Conservation (phyloP, 2,888 invertebrate genomes). For the Oeneis ivallda region DNA sequence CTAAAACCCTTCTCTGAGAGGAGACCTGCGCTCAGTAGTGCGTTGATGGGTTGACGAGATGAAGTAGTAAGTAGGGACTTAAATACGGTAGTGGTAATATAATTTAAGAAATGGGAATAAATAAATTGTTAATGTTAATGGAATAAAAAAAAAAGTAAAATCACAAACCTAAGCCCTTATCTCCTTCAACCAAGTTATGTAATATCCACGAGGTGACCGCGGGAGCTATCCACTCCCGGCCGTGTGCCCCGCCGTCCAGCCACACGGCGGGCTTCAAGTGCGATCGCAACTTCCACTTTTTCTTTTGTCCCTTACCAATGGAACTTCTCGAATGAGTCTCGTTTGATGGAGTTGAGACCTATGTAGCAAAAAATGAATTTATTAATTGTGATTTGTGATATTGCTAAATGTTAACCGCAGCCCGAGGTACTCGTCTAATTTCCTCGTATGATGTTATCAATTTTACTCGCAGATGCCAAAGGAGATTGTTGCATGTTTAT, state of each 20-base stretch:
- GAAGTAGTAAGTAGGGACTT: background rate
- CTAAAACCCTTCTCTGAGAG: too few relatives aligned
- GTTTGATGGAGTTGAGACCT: constrained; percentile 66
- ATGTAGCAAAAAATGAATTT: background rate
- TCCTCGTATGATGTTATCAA: too few relatives aligned
- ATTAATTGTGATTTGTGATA: too few relatives aligned
- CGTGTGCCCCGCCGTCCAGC: constrained; percentile 90
- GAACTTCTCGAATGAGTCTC: constrained; percentile 51
- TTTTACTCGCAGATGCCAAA: too few relatives aligned
- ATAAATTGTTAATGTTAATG: background rate
- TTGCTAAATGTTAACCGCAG: too few relatives aligned
- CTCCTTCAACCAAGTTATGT: constrained; percentile 84
- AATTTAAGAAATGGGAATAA: background rate
- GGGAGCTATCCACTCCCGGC: constrained; percentile 90
- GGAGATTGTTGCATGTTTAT: too few relatives aligned
- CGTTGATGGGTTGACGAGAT: too few relatives aligned
- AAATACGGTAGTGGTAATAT: too few relatives aligned
- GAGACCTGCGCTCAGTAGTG: too few relatives aligned
- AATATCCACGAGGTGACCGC: constrained; percentile 88
- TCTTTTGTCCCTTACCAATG: constrained; percentile 55
- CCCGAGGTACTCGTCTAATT: too few relatives aligned
- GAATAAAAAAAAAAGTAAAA: background rate
- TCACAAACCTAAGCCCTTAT: constrained; percentile 76
- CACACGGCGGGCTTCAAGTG: constrained; percentile 87
- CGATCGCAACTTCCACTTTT: constrained; percentile 74